Evolutionary conservation across 2,888 invertebrate genomes (phyloP), one percentile per base, ranked within the genome.

Genomic region (Nasonovia ribisnigri): DNA sequence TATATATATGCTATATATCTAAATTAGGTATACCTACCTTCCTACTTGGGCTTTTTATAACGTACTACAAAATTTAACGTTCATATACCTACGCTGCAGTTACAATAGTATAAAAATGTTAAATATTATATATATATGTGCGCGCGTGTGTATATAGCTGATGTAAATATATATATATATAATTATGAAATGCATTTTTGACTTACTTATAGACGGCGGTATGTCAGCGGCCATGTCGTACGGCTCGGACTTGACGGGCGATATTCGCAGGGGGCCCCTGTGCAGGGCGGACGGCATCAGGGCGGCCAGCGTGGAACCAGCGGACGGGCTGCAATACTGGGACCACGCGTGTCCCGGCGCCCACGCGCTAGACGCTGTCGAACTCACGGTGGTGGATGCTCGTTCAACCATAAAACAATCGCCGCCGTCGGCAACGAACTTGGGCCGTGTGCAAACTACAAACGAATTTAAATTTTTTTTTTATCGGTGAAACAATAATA

Each of bases 231-330:
- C 92, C 95, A 95, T 95, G 94, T 95, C 95, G 91, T 95, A 95
- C 60, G 95, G 96, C 95, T 96, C 96, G 94, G 96, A 96, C 95
- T 96, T 96, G 95, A 96, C 96, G 94, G 96, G 96, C 95, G 96
- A 96, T 96, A 96, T 96, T 95, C 96, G 96, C 96, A 96, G 95
- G 94, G 95, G 95, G 94, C 95, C 95, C 94, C 95, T 95, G 95
- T 95, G 95, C 95, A 95, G 95, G 94, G 95, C 95, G 94, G 94
- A 95, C 93, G 95, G 93, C 93, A 93, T 95, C 94, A 95, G 94
- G 94, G 94, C 93, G 91, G 95, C 94, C 95, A 95, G 94, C 94
- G 94, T 94, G 94, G 94, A 88, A 93, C 94, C 94, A 77, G 95
- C 94, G 91, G 94, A 93, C n/a, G 95, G 94, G 94, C 95, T 94